Percentiles rank a stretch among this genome's conserved stretches.
Evolutionary conservation across 2,888 invertebrate genomes (phyloP).

Genomic region (Artemia sp.): DNA sequence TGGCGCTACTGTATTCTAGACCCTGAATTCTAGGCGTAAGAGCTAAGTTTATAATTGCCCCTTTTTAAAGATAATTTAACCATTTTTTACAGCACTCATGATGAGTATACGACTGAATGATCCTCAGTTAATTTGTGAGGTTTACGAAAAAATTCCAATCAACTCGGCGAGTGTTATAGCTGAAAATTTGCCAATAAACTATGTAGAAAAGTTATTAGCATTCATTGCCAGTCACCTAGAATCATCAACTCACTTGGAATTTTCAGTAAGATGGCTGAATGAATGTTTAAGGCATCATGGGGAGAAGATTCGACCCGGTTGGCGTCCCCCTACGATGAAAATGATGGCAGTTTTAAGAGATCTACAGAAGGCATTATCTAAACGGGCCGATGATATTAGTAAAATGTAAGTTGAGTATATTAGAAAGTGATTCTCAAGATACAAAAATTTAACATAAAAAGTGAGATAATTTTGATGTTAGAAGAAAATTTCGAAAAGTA

Average conservation of each 20-base stretch:
- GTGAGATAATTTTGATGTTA: no score
- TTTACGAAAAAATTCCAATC: slow-evolving; percentile 61
- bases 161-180: slow-evolving; percentile 58
- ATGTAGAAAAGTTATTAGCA: slow-evolving; percentile 52
- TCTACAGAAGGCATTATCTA: slow-evolving; percentile 58
- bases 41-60: no score
- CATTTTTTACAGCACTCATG: slow-evolving; percentile 46
- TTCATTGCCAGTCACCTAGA: slow-evolving; percentile 56
- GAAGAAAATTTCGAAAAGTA: no score
- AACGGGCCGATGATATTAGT: slow-evolving; percentile 58
- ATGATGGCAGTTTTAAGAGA: slow-evolving; percentile 46
- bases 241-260: slow-evolving; percentile 64
- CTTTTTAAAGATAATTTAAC: slow-evolving; percentile 15
- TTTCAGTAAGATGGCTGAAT: slow-evolving; percentile 65
- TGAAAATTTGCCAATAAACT: slow-evolving; percentile 49
- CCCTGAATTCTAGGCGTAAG: no score
- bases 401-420: slow-evolving; percentile 52
- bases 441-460: neutral
- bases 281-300: slow-evolving; percentile 48
- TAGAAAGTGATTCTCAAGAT: neutral
- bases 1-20: no score
- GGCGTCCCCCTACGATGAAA: slow-evolving; percentile 37
- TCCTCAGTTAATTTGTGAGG: slow-evolving; percentile 50
- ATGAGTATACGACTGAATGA: slow-evolving; percentile 75
- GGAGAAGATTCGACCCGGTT: slow-evolving; percentile 31